A percentile compares a stretch with the other conserved stretches of the same genome.
phyloP scores from a whole-genome alignment of 2,797 vertebrate genomes.

The Streptopelia turtur region DNA sequence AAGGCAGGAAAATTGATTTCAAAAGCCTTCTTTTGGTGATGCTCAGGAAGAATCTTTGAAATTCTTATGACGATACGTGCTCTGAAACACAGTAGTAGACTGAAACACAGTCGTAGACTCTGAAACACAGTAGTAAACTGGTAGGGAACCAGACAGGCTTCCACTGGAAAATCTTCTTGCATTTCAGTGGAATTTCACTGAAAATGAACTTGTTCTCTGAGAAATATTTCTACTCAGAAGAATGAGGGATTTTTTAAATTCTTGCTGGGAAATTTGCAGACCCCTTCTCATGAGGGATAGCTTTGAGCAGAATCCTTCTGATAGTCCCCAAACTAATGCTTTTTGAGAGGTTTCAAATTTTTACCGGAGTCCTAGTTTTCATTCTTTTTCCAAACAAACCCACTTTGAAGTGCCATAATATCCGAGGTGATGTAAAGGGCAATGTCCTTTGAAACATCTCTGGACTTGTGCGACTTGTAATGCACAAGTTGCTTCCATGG shows the following conservation, averaged over 20 bases:
- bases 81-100: neutral
- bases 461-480: neutral
- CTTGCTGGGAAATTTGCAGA: neutral
- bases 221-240: neutral
- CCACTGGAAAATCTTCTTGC: neutral
- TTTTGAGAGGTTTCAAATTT: neutral
- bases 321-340: fast-evolving
- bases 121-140: neutral
- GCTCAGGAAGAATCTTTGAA: neutral
- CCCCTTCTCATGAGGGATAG: fast-evolving
- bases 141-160: neutral
- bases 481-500: fast-evolving
- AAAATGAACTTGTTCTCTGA: neutral
- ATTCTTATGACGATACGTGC: neutral
- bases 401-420: fast-evolving
- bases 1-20: neutral
- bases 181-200: neutral
- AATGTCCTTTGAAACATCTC: neutral
- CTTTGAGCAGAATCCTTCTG: neutral
- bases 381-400: neutral
- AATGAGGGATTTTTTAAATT: neutral
- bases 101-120: neutral
- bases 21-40: neutral
- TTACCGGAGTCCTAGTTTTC: neutral
- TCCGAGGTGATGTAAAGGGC: neutral